phyloP scores from a whole-genome alignment of 1,140 invertebrate species.

The Muscidifurax raptorellus region DNA sequence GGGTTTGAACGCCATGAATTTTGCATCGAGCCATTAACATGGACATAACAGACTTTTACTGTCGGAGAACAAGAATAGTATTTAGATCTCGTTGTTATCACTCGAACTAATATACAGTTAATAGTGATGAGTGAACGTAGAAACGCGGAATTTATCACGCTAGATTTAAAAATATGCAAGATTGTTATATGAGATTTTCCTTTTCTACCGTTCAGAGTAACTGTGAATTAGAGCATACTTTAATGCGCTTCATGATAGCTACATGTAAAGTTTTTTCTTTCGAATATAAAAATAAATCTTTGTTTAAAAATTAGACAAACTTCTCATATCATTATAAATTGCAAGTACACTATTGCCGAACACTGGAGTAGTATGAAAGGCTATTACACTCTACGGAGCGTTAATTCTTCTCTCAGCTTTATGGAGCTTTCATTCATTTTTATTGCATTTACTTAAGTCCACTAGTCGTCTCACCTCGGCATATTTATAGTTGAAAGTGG shows the following conservation, averaged over 20 bases:
- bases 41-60: too few relatives aligned
- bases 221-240: background rate
- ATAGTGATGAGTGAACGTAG: background rate
- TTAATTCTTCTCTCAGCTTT: background rate
- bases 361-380: background rate
- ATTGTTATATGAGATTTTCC: background rate
- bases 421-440: conserved; percentile 13
- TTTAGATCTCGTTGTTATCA: too few relatives aligned
- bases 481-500: conserved; percentile 17
- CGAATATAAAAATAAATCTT: too few relatives aligned
- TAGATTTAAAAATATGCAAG: conserved; percentile 11
- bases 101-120: background rate
- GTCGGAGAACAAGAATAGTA: too few relatives aligned
- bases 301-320: too few relatives aligned
- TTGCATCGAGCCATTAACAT: background rate
- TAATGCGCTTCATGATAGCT: too few relatives aligned
- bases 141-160: background rate
- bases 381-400: background rate
- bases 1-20: background rate
- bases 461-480: background rate
- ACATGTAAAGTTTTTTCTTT: too few relatives aligned
- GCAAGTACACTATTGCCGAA: background rate
- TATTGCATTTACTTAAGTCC: conserved; percentile 12
- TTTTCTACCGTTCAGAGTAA: background rate
- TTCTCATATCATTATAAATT: too few relatives aligned